phyloP scores from a whole-genome alignment of 2,797 vertebrate genomes.

The Phylloscopus collybita region DNA sequence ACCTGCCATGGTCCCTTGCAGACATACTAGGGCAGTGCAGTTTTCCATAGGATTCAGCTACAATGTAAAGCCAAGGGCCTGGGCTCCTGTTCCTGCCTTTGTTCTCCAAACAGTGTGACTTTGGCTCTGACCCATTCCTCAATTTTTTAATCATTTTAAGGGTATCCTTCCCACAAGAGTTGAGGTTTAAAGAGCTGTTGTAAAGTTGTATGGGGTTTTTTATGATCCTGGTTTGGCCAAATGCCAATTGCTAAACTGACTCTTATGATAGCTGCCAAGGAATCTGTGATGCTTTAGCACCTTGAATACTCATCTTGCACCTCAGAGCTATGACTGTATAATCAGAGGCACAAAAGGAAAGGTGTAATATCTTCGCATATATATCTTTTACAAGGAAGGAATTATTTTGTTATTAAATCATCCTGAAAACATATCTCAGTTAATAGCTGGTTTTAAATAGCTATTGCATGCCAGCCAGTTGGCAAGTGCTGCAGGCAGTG shows the following conservation, averaged over 20 bases:
- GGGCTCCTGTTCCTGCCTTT: background rate
- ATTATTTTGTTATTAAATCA: background rate
- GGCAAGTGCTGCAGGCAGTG: slow-evolving; percentile 3
- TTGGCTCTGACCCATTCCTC: background rate
- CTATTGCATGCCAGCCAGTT: background rate
- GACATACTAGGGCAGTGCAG: background rate
- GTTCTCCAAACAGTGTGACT: background rate
- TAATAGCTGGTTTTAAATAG: slow-evolving; percentile 35
- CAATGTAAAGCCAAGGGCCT: background rate
- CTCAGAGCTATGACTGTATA: background rate
- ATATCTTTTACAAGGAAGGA: background rate
- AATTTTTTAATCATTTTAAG: background rate
- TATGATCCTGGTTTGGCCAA: background rate
- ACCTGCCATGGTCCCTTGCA: background rate
- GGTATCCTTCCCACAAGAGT: background rate
- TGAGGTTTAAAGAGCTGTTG: background rate
- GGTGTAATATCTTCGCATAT: background rate
- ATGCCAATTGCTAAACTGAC: background rate
- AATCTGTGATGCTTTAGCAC: background rate
- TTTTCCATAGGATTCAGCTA: background rate
- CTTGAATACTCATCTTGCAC: background rate
- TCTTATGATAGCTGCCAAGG: background rate
- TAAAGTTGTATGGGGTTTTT: background rate
- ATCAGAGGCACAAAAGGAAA: background rate
- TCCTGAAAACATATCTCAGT: background rate